These are phyloP conservation scores for Agrochola litura DNA, from an alignment of 2,888 invertebrate genomes.

Conservation along the genomic window DNA sequence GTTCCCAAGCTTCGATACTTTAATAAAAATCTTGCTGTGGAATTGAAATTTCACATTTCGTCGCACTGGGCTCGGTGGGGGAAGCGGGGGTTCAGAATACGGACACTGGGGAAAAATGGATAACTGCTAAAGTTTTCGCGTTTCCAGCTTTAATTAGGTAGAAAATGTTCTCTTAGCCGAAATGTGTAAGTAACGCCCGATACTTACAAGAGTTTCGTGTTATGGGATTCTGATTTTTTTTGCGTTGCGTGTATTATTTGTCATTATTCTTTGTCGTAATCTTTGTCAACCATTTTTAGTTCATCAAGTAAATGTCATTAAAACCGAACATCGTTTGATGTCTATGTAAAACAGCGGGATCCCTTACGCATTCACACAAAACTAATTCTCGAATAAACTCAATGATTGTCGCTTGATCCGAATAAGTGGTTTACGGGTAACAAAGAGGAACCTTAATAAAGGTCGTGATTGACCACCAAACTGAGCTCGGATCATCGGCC, in stretches of 20 bases:
- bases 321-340: not conserved
- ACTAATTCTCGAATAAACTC: slow-evolving; percentile 51
- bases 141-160: slow-evolving; percentile 75
- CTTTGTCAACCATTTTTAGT: not conserved
- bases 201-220: slow-evolving; percentile 51
- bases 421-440: slow-evolving; percentile 56
- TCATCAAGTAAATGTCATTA: not conserved
- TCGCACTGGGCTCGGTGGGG: slow-evolving; percentile 72
- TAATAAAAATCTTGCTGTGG: slow-evolving; percentile 82
- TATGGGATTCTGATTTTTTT: slow-evolving; percentile 23
- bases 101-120: slow-evolving; percentile 72
- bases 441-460: slow-evolving; percentile 56
- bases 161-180: slow-evolving; percentile 67
- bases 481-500: slow-evolving; percentile 46
- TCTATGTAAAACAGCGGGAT: slow-evolving; percentile 12
- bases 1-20: slow-evolving; percentile 79
- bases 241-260: not conserved
- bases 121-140: slow-evolving; percentile 73
- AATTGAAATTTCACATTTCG: slow-evolving; percentile 86
- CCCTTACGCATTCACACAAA: slow-evolving; percentile 35
- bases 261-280: not conserved
- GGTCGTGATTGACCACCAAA: slow-evolving; percentile 61
- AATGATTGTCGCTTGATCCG: slow-evolving; percentile 58
- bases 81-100: slow-evolving; percentile 54
- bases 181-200: slow-evolving; percentile 56